Evolutionary conservation across 2,113 vertebrate species (phyloP).

Genomic region (Hemiprocne comata): DNA sequence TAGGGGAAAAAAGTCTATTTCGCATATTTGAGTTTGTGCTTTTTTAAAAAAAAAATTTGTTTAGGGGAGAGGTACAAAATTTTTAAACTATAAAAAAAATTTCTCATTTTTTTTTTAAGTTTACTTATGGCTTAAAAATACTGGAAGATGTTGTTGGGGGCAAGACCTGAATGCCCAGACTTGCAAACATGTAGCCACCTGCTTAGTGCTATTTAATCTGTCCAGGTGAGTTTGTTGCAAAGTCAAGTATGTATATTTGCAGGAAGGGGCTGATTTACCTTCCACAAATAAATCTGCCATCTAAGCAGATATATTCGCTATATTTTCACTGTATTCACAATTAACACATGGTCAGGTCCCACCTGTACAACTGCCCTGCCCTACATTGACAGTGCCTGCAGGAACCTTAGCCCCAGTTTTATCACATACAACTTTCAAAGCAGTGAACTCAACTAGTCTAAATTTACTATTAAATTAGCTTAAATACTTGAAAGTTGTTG

Average conservation of each 20-base stretch:
- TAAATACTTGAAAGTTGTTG: background rate
- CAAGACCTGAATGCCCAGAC: background rate
- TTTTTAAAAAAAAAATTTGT: too few relatives aligned
- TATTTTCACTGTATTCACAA: too few relatives aligned
- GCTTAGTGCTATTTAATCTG: background rate
- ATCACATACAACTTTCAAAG: background rate
- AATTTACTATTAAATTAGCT: background rate
- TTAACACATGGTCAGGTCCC: background rate
- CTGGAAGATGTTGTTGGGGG: accelerated
- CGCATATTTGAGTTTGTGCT: background rate
- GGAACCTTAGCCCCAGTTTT: background rate
- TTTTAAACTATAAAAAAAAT: too few relatives aligned
- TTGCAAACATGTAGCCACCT: background rate
- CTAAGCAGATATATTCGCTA: too few relatives aligned
- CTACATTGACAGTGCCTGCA: accelerated
- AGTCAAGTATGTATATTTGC: background rate
- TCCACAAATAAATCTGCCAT: background rate
- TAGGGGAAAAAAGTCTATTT: background rate
- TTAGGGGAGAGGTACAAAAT: background rate
- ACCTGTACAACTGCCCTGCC: background rate
- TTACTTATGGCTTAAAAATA: background rate
- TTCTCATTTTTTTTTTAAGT: background rate
- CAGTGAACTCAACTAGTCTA: background rate
- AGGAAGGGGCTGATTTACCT: background rate
- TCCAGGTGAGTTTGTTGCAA: background rate